Percentiles rank a stretch among this genome's conserved stretches.
Conservation (phyloP, 2,113 vertebrate species). For the Platysteira castanea region DNA sequence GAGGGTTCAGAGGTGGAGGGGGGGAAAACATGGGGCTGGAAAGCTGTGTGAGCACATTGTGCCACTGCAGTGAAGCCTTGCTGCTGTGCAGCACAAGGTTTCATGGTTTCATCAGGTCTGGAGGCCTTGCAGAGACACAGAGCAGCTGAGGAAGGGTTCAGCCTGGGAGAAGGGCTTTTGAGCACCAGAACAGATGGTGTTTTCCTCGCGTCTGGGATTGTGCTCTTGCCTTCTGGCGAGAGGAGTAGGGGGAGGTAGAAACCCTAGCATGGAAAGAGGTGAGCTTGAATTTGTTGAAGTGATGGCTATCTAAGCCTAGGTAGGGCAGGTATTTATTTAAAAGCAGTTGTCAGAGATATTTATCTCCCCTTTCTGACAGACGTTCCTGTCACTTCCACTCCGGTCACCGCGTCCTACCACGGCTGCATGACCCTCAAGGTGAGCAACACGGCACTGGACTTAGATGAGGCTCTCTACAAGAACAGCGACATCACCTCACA, state of each 20-base stretch:
- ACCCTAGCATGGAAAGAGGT: not conserved
- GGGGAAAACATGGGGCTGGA: accelerated
- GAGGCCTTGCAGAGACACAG: not conserved
- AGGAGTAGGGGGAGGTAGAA: not conserved
- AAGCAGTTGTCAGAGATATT: not conserved
- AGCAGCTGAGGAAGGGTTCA: not conserved
- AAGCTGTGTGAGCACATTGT: not conserved
- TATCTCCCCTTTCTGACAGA: slow-evolving; percentile 71
- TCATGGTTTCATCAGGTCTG: too few relatives aligned
- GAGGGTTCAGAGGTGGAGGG: not conserved
- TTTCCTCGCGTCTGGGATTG: not conserved
- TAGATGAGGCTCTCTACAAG: slow-evolving; percentile 88
- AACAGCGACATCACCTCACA: slow-evolving; percentile 92
- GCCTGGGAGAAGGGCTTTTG: not conserved
- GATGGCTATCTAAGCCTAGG: not conserved
- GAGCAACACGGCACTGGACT: slow-evolving; percentile 77
- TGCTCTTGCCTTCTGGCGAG: not conserved
- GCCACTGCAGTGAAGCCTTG: not conserved
- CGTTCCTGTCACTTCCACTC: slow-evolving; percentile 85
- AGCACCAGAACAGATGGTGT: not conserved
- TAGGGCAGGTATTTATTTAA: not conserved
- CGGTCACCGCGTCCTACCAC: slow-evolving; percentile 85
- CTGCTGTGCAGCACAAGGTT: not conserved
- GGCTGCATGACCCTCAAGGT: slow-evolving; percentile 90
- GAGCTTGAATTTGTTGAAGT: not conserved